Base-by-base conservation (phyloP, 2,888 invertebrate genomes). In the Cantharis flavilabris region DNA sequence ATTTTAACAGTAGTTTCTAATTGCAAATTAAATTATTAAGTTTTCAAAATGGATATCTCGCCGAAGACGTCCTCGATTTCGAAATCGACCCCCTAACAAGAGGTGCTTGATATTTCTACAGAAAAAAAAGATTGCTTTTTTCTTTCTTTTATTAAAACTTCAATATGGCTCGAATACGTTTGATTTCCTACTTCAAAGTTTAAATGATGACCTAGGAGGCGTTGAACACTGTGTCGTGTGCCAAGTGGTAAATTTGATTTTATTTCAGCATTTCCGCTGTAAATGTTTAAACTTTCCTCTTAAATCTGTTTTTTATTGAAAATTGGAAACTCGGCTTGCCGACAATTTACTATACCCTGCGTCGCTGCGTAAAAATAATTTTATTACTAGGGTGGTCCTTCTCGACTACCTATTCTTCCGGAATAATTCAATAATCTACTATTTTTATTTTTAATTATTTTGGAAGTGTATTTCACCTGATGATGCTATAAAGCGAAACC, bases 1-100 rank as follows among this genome's bases (percentile, higher is more conserved):
- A 70, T 63, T 63, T 62, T 18, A 74, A 62, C 63, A 26, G 23
- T 65, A 73, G 73, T 65, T 73, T 73, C 72, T 26, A 33, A 72
- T 30, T 71, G 30, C 18, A 62, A 49, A 49, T 49, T 49, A n/a
- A n/a, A 49, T 49, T 49, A 49, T 26, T 23, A 67, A 67, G n/a
- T 20, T 30, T 70, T 18, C 49, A 20, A 70, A 70, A 30, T 18
- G n/a, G n/a, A 33, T 70, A 49, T 49, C n/a, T 49, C 49, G n/a
- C 13, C 9, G 13, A 5, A 33, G 13, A 13, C 13, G 33, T 33
- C 33, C 13, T 49, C 7, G n/a, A 49, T 49, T 49, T 49, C 3
- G 49, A 49, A n/a, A 49, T n/a, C 49, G n/a, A 49, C 49, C 49
- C 49, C 33, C 13, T 49, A n/a, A 49, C 49, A n/a, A 49, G 49